Conservation (phyloP, 2,888 invertebrate species). For the Lasioglossum morio region DNA sequence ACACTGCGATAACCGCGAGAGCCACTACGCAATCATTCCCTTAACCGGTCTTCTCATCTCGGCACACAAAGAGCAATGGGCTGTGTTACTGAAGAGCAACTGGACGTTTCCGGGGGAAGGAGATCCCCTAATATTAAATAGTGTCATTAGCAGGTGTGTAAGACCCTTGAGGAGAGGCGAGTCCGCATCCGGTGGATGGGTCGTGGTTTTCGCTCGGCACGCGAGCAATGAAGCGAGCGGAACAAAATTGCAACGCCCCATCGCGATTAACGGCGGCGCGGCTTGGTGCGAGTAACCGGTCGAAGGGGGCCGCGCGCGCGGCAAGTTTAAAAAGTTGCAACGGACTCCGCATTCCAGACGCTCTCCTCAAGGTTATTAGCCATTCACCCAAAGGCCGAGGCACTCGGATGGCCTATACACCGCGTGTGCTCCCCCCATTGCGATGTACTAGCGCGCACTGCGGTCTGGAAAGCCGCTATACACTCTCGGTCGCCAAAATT, state of each 20-base stretch:
- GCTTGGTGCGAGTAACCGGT: not conserved
- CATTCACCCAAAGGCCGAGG: slow-evolving; percentile 79
- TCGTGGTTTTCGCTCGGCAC: not conserved
- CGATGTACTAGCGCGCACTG: not conserved
- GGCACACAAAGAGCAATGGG: not conserved
- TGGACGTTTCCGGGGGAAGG: not conserved
- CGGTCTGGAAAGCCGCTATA: not conserved
- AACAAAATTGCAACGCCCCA: slow-evolving; percentile 20
- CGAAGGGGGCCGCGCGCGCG: slow-evolving; percentile 15
- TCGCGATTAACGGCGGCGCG: slow-evolving; percentile 16
- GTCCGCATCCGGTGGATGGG: not conserved
- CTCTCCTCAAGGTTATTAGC: slow-evolving; percentile 78
- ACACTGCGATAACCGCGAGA: not conserved
- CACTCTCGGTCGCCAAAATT: not conserved
- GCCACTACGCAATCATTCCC: not conserved
- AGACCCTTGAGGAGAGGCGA: not conserved
- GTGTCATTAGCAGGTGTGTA: slow-evolving; percentile 41
- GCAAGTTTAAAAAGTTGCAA: slow-evolving; percentile 73
- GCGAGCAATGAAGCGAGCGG: slow-evolving; percentile 1
- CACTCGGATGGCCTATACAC: slow-evolving; percentile 65
- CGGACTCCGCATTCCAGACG: slow-evolving; percentile 76
- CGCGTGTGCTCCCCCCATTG: not conserved
- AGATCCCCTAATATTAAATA: slow-evolving; percentile 19
- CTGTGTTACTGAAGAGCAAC: not conserved
- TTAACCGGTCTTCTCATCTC: not conserved